Conservation (phyloP, 2,113 vertebrate species). For the Cricetomys ansorgei region DNA sequence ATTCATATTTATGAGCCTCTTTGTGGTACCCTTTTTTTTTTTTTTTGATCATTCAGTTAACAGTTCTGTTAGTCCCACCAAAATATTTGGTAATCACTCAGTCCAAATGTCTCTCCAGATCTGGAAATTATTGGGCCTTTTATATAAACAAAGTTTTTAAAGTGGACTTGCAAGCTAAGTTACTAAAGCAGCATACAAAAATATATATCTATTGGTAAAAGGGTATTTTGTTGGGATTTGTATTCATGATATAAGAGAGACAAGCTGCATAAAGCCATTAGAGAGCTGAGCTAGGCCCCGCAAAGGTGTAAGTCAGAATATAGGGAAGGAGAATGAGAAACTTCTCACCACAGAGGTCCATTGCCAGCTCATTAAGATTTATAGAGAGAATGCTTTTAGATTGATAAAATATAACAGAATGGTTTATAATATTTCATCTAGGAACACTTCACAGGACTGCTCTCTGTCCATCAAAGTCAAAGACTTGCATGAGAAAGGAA, state of each 20-base stretch:
- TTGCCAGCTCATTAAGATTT: constrained; percentile 44
- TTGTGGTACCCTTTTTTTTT: too few species aligned
- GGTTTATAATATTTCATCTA: constrained; percentile 23
- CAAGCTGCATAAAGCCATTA: background rate
- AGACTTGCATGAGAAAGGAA: background rate
- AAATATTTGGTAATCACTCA: constrained; percentile 44
- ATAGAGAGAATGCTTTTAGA: constrained; percentile 19
- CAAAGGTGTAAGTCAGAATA: constrained; percentile 19
- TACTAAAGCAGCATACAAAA: constrained; percentile 21
- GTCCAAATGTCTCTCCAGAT: constrained; percentile 16
- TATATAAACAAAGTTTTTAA: constrained; percentile 5
- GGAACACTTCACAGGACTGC: background rate
- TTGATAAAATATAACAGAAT: constrained; percentile 46
- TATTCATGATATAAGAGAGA: background rate
- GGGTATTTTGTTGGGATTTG: background rate
- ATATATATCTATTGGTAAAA: constrained; percentile 26
- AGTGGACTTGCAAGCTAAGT: constrained; percentile 33
- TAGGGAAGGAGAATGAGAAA: background rate
- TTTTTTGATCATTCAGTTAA: constrained; percentile 40
- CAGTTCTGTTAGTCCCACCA: background rate
- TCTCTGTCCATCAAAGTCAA: background rate
- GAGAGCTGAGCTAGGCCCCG: background rate
- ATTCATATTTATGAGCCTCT: constrained; percentile 30
- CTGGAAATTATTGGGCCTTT: constrained; percentile 48
- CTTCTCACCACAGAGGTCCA: constrained; percentile 1